phyloP scores from a whole-genome alignment of 2,113 vertebrate species.

The Plotosus lineatus region DNA sequence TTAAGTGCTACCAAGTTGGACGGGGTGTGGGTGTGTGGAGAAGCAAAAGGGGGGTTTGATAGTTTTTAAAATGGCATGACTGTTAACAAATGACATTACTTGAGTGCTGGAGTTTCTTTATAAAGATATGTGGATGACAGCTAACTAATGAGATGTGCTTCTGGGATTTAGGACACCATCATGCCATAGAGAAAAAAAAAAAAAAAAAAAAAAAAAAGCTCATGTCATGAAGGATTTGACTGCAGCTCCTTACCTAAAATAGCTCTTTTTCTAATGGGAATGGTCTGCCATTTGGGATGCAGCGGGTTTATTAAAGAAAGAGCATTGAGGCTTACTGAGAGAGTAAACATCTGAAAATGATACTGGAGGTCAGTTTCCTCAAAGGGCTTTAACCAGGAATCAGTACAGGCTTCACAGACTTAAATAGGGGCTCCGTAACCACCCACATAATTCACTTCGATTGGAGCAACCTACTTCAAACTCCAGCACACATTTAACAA shows the following conservation, averaged over 20 bases:
- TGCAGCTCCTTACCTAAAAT: slow-evolving; percentile 33
- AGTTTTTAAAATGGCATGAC: slow-evolving; percentile 21
- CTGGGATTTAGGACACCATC: slow-evolving; percentile 28
- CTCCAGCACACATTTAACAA: not conserved
- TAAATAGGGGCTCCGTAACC: not conserved
- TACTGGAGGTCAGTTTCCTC: not conserved
- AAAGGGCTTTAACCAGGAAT: slow-evolving; percentile 1
- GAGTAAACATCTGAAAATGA: slow-evolving; percentile 21
- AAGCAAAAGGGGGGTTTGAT: no score
- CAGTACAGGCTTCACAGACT: not conserved
- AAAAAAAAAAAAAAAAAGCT: slow-evolving; percentile 21
- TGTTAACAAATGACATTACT: slow-evolving; percentile 37
- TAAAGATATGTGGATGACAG: slow-evolving; percentile 26
- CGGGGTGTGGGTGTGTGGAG: not conserved
- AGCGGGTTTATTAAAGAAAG: slow-evolving; percentile 22
- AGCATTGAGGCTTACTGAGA: not conserved
- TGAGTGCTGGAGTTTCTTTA: slow-evolving; percentile 22
- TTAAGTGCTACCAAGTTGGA: slow-evolving; percentile 29
- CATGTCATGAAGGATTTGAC: slow-evolving; percentile 2
- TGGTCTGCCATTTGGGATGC: slow-evolving; percentile 17
- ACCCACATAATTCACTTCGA: slow-evolving; percentile 19
- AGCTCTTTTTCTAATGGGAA: slow-evolving; percentile 25
- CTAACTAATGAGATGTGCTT: slow-evolving; percentile 41
- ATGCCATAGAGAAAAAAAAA: slow-evolving; percentile 1
- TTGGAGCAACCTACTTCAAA: not conserved